phyloP scores from a whole-genome alignment of 2,888 invertebrate genomes.

The Hetaerina titia region DNA sequence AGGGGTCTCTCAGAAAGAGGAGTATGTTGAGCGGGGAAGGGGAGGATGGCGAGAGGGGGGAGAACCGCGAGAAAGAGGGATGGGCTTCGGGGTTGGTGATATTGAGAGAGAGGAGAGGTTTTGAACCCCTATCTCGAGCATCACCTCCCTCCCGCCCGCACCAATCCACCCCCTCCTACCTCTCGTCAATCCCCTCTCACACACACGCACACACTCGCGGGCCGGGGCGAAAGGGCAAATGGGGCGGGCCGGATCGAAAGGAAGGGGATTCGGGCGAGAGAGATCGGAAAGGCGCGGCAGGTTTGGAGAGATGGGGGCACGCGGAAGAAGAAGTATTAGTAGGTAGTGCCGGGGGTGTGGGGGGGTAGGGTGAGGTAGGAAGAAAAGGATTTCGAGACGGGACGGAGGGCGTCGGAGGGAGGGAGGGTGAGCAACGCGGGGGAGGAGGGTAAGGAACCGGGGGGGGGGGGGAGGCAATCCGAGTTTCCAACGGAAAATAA shows the following conservation, averaged over 20 bases:
- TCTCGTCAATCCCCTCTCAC: too few species aligned
- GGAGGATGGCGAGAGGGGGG: neutral
- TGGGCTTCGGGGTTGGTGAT: neutral
- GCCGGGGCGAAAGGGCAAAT: neutral
- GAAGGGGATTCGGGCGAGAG: neutral
- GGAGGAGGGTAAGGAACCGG: neutral
- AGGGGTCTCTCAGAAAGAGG: neutral
- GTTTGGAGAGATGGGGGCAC: neutral
- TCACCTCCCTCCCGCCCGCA: neutral
- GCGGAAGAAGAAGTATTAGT: neutral
- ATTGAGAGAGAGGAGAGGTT: neutral
- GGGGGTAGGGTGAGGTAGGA: neutral
- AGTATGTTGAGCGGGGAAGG: neutral
- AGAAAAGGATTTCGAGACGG: neutral
- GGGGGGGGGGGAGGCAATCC: slow-evolving; percentile 52
- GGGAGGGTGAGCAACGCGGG: neutral
- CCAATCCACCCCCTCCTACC: neutral
- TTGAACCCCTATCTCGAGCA: neutral
- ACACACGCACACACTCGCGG: neutral
- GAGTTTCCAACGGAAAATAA: slow-evolving; percentile 66
- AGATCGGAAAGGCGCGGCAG: neutral
- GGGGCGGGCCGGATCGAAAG: neutral
- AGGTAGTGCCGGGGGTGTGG: neutral
- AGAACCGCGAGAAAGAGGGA: neutral
- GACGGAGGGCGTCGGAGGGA: neutral